Conservation (phyloP, 1,140 invertebrate genomes). For the Carposina sasakii region DNA sequence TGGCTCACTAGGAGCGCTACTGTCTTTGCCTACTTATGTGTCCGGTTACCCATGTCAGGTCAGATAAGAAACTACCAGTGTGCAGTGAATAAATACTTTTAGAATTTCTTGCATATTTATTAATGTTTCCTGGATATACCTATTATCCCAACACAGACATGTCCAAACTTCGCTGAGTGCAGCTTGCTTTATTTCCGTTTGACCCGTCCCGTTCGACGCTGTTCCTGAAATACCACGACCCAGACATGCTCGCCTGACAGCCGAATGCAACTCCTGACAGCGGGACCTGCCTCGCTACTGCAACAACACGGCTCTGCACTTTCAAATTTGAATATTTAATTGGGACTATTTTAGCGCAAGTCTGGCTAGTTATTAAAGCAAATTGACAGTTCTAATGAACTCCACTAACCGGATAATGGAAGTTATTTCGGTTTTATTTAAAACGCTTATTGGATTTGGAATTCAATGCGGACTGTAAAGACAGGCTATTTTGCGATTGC, state of each 20-base stretch:
- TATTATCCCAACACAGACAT: too few species aligned
- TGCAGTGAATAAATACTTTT: too few species aligned
- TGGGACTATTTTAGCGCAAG: conserved; percentile 45
- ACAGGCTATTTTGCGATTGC: conserved; percentile 41
- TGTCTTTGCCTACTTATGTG: too few species aligned
- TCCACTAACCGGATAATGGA: conserved; percentile 24
- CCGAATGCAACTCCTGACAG: conserved; percentile 60
- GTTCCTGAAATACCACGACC: conserved; percentile 53
- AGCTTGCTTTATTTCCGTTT: conserved; percentile 65
- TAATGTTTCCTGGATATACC: too few species aligned
- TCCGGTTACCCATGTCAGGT: too few species aligned
- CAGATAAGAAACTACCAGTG: too few species aligned
- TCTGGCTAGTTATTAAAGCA: conserved; percentile 42
- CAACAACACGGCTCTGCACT: conserved; percentile 61
- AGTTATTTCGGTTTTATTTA: conserved; percentile 27
- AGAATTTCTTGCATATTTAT: too few species aligned
- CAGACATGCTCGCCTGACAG: conserved; percentile 60
- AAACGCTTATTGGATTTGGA: too few species aligned
- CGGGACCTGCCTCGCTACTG: conserved; percentile 35
- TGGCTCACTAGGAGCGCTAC: too few species aligned
- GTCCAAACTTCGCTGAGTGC: conserved; percentile 62
- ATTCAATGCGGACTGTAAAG: conserved; percentile 35
- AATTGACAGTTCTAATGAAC: conserved; percentile 38
- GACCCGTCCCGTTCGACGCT: conserved; percentile 61
- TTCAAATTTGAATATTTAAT: conserved; percentile 63